Evolutionary conservation across 2,797 vertebrate species (phyloP).

Genomic region (Chaenodraco wilsoni): DNA sequence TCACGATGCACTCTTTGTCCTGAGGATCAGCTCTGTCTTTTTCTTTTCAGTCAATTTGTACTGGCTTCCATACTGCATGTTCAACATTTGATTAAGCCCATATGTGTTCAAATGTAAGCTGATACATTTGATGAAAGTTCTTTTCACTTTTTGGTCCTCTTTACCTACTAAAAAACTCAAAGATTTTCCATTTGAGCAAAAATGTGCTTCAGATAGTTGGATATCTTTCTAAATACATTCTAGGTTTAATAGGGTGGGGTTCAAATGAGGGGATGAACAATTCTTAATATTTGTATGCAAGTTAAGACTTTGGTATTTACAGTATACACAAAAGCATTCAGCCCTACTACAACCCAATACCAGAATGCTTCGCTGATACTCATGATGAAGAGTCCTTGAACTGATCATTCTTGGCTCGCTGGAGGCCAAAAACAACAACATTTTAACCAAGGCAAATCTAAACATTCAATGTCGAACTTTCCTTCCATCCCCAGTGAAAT

Average conservation of each 20-base stretch:
- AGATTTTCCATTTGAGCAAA: neutral
- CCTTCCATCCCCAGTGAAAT: constrained; percentile 4
- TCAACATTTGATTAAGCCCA: constrained; percentile 15
- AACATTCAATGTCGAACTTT: constrained; percentile 14
- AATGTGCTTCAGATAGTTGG: neutral
- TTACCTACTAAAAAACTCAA: neutral
- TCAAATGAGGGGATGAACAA: neutral
- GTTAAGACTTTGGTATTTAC: constrained; percentile 12
- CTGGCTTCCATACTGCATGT: constrained; percentile 14
- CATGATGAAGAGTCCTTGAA: constrained; percentile 3
- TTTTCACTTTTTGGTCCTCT: neutral
- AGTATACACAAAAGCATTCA: neutral
- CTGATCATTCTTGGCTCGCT: constrained; percentile 5
- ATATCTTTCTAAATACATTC: neutral
- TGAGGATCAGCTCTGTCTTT: constrained; percentile 3
- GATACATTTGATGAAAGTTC: too few species aligned
- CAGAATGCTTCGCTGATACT: constrained; percentile 22
- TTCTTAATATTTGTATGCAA: neutral
- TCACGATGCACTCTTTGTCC: constrained; percentile 45
- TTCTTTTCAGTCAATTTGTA: constrained; percentile 5
- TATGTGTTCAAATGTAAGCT: constrained; percentile 14
- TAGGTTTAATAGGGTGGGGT: neutral
- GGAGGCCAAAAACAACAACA: constrained; percentile 14
- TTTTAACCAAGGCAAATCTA: constrained; percentile 17
- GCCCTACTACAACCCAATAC: constrained; percentile 1